A percentile compares a stretch with the other conserved stretches of the same genome.
Conservation (phyloP, 2,797 vertebrate species). For the Notamacropus eugenii region DNA sequence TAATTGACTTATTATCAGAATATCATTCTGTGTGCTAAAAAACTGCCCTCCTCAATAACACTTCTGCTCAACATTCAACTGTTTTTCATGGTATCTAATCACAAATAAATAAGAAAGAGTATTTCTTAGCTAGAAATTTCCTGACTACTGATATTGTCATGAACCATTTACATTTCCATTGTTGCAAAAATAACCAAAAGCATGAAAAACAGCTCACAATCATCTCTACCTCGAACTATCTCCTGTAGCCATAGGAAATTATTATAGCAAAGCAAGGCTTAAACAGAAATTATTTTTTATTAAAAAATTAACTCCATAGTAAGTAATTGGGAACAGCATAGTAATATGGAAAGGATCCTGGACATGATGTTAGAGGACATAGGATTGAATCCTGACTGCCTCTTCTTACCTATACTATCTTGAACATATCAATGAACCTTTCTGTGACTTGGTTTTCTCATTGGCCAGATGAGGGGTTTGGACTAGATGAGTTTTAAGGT, state of each 20-base stretch:
- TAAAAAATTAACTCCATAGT: neutral
- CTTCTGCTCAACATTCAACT: conserved; percentile 23
- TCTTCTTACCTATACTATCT: neutral
- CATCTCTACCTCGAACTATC: conserved; percentile 11
- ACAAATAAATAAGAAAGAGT: conserved; percentile 59
- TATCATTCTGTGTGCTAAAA: conserved; percentile 13
- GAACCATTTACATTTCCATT: conserved; percentile 48
- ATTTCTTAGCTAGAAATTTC: conserved; percentile 30
- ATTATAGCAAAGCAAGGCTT: conserved; percentile 10
- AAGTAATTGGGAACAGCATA: neutral
- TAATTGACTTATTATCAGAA: conserved; percentile 7
- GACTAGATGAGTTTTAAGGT: neutral
- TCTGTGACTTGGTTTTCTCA: neutral
- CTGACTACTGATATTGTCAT: conserved; percentile 50
- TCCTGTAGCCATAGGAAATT: neutral
- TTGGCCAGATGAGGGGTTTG: neutral
- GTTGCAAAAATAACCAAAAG: conserved; percentile 54
- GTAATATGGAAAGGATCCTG: neutral
- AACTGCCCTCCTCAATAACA: neutral
- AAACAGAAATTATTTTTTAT: neutral
- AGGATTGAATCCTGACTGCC: neutral
- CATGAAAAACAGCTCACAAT: conserved; percentile 34
- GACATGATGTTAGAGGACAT: neutral
- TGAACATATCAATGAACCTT: neutral
- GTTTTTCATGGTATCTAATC: conserved; percentile 13